Base-by-base conservation (phyloP, 2,113 vertebrate species). In the Lampris incognitus region DNA sequence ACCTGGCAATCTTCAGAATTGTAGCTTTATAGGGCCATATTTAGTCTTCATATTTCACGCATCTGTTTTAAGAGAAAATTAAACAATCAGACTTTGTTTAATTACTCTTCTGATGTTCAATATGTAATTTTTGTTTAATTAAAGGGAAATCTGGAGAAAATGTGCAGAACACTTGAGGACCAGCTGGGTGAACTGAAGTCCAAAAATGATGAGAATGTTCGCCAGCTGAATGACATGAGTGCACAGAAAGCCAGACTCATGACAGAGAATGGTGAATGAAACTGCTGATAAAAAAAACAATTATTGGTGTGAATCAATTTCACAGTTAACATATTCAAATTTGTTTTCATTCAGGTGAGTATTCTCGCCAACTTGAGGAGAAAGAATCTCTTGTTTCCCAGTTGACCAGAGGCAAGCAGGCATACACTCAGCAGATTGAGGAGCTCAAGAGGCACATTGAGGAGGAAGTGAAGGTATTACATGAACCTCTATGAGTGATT, bases 141-240 rank as follows among this genome's bases (percentile, higher is more conserved):
- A 36, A 5, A 97, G 97, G 92, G 90, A 72, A 96, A 95, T 58
- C 88, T 97, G 69, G 97, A 98, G 76, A 98, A 97, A 91, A 95
- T 96, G 91, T 96, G 96, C 37, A 92, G 95, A 13, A 92, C 95
- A 0, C 90, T 98, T 9, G 97, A 98, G 78, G 97, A 98, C 72
- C 97, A 98, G 8, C 74, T 96, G 24, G 96, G 93, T 86, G 97
- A 98, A 66, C 69, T 95, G 5, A 98, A 95, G 82, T 49, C 91
- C 50, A 89, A 91, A 69, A 89, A 90, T 87, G 90, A 90, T 39
- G 90, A 91, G 44, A 90, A 91, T 3, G 87, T 91, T 50, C 87
- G 90, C 40, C 88, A 91, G 54, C 70, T 91, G 3, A 91, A 90
- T 68, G 90, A 91, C 55, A 0, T 76, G 0, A 85, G 72, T 74